Base-by-base conservation (phyloP, 23 tunicate genomes). In the Botrylloides violaceus region DNA sequence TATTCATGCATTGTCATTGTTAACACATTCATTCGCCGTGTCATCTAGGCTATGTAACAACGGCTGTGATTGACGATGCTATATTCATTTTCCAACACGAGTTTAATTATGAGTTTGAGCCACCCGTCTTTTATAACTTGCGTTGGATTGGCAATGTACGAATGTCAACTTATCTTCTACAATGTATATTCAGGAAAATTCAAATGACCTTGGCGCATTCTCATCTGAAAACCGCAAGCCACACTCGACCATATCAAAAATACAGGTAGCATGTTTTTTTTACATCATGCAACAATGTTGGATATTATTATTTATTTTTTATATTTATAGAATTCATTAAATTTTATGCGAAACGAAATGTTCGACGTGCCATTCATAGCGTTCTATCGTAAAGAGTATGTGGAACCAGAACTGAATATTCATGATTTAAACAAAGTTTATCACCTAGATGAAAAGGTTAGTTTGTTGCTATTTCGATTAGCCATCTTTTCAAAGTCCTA, bases 361-460 rank as follows among this genome's bases (percentile, higher is more conserved):
- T 83, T 78, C 60, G 97, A 90, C 60, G 49, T 82, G 53, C 97
- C 97, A 2, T 90, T 79, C 78, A 90, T 90, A 58, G 88, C 90
- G 19, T 90, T 83, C 76, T 90, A 90, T 75, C 59, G 97, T 56
- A 90, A 90, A 76, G 97, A 90, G 70, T 90, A 90, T 58, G 83
- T 83, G 23, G 97, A 90, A 64, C 97, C 97, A 1, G 86, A 90
- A 56, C 77, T 90, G 0, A 83, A 90, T 48, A 83, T 90, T 47
- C 84, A 83, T 70, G 97, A 90, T 55, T 36, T 90, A 32, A 78
- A 71, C 66, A 83, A 83, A 36, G 83, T 90, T 22, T 90, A 90
- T 61, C 97, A 90, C 79, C 83, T 90, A 84, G 97, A 90, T 75
- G 97, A 90, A 59, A 90, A 90, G 84, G 97, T 90, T 27, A 65